Evolutionary conservation across 1,140 invertebrate species (phyloP), one percentile per base, ranked within the genome.

Genomic region (Sycophaga agraensis): DNA sequence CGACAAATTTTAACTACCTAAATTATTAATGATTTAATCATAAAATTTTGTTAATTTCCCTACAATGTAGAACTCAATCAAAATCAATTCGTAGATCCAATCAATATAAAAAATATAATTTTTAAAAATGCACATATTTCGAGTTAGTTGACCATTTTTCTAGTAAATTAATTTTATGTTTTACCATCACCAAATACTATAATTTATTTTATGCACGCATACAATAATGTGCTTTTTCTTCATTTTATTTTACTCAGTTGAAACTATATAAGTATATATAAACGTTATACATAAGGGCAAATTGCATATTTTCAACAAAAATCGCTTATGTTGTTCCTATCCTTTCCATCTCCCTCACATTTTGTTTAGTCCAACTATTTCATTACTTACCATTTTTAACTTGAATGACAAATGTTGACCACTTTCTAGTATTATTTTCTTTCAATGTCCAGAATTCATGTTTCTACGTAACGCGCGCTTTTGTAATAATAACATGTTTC

Each of bases 81-180:
- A n/a, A n/a, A n/a, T n/a, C n/a, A n/a, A n/a, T n/a, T 49, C 64
- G 61, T 59, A 70, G 59, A 65, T 65, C 63, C 67, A 68, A 68
- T 64, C 58, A 66, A 48, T 59, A 26, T 43, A 40, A 55, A 50
- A 66, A 40, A 50, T 59, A 46, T 50, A 53, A 16, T 56, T 58
- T 56, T 21, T 31, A 66, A 61, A 62, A 53, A 64, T 73, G 70
- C 77, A 78, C 75, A 76, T 77, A 78, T 76, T 78, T 76, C 74
- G 66, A 78, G 75, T 78, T 78, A 71, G 69, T 74, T 68, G 67
- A 68, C 48, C 61, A 67, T 66, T 65, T 59, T 68, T 61, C 64
- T 46, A 8, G 4, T 35, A 4, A 31, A 51, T 16, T 59, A 31
- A 14, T 39, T 53, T 51, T 59, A 43, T 51, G 39, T 51, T 51